Base-by-base conservation (phyloP, 2,797 vertebrate species). In the Cryptoblepharus egeriae region DNA sequence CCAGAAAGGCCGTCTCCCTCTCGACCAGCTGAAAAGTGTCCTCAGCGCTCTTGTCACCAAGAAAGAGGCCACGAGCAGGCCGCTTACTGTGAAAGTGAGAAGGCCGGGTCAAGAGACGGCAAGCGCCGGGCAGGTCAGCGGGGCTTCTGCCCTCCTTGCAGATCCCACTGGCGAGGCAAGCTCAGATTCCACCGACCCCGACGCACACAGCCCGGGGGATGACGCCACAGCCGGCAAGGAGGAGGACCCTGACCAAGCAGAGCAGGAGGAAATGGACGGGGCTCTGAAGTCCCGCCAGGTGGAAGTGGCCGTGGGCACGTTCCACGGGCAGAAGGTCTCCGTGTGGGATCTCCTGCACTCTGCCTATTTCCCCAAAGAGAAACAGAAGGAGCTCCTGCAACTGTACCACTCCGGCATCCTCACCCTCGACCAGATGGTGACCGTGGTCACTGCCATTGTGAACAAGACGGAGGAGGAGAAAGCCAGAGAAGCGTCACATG, bases 311-410 rank as follows among this genome's bases (percentile, higher is more conserved):
- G 9, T 68, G 4, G 87, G 87, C 1, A 74, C 83, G 18, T 83
- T 80, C 45, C 82, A 80, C 10, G 84, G 77, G 22, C 73, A 58
- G 55, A 85, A 77, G 42, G 68, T n/a, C 15, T 83, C 87, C 42
- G 16, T 83, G 39, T 88, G 97, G 96, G 97, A 97, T 77, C 91
- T 98, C 79, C 94, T 98, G 69, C 96, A 97, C 83, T 97, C 97
- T 39, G 95, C 94, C 55, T 94, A 96, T 37, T 84, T 97, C 80
- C 91, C 95, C 10, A 96, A 96, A 80, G 77, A 87, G 4, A 95
- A 93, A 89, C 94, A 96, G 55, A 88, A 95, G 79, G 94, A 96
- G 67, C 89, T 96, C 85, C 94, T 97, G 78, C 93, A 92, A 49
- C n/a, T 74, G 12, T 90, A 87, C 85, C 73, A 18, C 65, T 86